Evolutionary conservation across 2,797 vertebrate species (phyloP).

Genomic region (Cirrhinus molitorella): DNA sequence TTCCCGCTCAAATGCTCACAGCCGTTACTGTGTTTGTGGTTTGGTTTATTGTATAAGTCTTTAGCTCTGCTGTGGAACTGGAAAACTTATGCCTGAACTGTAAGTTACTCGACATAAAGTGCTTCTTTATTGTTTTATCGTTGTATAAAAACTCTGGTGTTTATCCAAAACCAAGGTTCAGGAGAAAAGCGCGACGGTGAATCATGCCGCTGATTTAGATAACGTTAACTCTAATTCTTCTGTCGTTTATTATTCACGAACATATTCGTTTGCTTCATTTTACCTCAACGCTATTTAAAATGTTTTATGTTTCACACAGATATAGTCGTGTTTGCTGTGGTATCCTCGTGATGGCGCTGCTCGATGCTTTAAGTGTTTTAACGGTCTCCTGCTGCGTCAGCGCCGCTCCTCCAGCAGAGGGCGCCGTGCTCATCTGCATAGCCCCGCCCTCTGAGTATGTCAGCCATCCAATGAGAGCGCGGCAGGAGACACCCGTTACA

Average conservation of each 20-base stretch:
- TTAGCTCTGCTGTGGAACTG: background rate
- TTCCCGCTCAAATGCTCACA: background rate
- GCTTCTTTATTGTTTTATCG: background rate
- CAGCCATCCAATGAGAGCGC: conserved; percentile 56
- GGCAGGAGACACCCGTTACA: conserved; percentile 46
- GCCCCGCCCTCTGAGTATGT: conserved; percentile 60
- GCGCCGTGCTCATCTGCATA: conserved; percentile 58
- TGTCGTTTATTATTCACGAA: background rate
- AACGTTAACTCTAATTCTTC: no score
- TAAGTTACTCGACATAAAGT: background rate
- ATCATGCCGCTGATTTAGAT: no score
- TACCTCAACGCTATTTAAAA: background rate
- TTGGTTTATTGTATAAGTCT: background rate
- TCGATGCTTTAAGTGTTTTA: background rate
- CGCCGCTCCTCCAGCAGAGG: conserved; percentile 50
- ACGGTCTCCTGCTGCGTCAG: background rate
- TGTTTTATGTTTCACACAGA: background rate
- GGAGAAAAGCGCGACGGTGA: background rate
- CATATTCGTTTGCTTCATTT: background rate
- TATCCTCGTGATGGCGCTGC: background rate
- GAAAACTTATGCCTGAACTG: background rate
- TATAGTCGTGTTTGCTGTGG: background rate
- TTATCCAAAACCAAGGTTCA: background rate
- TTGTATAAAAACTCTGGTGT: background rate
- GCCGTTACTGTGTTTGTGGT: background rate